These are phyloP conservation scores for Psittacula echo DNA, from an alignment of 2,797 vertebrate genomes.

Conservation along the genomic window DNA sequence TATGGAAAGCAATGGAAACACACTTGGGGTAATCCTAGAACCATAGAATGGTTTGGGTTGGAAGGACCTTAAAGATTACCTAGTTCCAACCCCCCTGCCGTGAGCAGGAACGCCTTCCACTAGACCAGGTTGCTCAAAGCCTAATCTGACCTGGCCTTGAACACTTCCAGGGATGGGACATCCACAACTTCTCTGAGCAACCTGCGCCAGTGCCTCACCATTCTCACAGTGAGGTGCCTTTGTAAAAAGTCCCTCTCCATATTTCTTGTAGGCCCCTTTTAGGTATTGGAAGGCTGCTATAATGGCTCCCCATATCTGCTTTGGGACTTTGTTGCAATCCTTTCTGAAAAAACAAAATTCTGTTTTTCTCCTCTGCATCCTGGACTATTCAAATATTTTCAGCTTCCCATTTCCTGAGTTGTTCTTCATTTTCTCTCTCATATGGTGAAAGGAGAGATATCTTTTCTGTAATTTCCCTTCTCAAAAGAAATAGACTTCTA, in stretches of 20 bases:
- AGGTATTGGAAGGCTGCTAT: background rate
- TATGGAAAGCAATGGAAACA: background rate
- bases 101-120: background rate
- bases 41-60: background rate
- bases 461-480: constrained; percentile 6
- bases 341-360: background rate
- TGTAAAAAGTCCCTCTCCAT: background rate
- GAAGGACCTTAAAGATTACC: background rate
- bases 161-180: background rate
- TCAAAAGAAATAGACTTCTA: background rate
- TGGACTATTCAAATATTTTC: background rate
- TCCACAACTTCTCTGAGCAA: background rate
- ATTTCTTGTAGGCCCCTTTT: background rate
- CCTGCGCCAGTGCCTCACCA: background rate
- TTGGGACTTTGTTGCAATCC: background rate
- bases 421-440: background rate
- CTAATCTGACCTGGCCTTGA: background rate
- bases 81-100: background rate
- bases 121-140: background rate
- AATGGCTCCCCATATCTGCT: background rate
- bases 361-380: background rate
- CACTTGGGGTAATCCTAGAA: background rate
- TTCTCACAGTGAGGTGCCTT: background rate
- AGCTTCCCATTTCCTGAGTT: background rate
- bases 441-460: background rate